phyloP scores from a whole-genome alignment of 2,113 vertebrate genomes.

The Oncorhynchus masou region DNA sequence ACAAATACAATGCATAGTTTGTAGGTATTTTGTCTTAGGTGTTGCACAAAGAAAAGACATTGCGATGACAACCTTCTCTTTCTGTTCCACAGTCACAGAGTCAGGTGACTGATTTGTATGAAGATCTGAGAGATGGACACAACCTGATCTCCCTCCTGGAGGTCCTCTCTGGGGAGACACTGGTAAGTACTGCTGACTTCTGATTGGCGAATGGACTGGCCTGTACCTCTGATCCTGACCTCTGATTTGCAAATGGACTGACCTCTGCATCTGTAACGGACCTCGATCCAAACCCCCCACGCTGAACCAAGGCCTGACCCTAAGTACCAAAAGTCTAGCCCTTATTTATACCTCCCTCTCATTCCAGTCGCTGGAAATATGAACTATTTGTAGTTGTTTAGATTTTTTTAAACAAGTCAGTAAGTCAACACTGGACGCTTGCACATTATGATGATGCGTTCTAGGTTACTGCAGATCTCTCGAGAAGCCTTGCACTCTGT shows the following conservation, averaged over 20 bases:
- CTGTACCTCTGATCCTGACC: neutral
- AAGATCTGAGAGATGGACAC: constrained; percentile 94
- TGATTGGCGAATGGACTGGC: neutral
- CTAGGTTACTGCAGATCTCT: neutral
- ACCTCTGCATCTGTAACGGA: neutral
- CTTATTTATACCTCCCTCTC: too few relatives aligned
- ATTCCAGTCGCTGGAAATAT: too few relatives aligned
- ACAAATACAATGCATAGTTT: too few relatives aligned
- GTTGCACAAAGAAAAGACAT: neutral
- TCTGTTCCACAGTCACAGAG: constrained; percentile 74
- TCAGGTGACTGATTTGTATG: constrained; percentile 89
- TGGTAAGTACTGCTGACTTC: constrained; percentile 71
- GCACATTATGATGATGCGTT: too few relatives aligned
- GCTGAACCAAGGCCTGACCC: constrained; percentile 12
- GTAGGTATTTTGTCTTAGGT: too few relatives aligned
- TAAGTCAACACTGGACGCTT: too few relatives aligned
- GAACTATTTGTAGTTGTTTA: too few relatives aligned
- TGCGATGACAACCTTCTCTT: neutral
- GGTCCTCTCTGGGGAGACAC: constrained; percentile 89
- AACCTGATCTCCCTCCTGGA: constrained; percentile 95
- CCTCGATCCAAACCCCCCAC: neutral
- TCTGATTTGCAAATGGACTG: neutral
- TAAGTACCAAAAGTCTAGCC: neutral
- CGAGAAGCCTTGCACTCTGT: neutral
- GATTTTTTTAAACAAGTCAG: too few relatives aligned